Evolutionary conservation across 2,113 vertebrate species (phyloP), one percentile per base, ranked within the genome.

Genomic region (Pionites leucogaster): DNA sequence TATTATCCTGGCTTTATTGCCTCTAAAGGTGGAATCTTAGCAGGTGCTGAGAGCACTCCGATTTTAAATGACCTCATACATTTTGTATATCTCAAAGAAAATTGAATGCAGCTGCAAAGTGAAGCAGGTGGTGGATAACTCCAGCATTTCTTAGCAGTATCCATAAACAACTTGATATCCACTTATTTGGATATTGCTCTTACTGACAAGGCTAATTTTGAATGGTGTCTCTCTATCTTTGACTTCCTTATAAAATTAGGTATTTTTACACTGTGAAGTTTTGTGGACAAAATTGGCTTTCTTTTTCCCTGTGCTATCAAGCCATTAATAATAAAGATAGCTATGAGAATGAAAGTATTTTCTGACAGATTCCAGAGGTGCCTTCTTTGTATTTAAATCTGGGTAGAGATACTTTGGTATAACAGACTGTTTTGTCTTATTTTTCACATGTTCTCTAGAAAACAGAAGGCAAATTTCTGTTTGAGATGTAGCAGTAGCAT

Each of bases 11-110:
- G 64, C 60, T 83, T 92, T 95, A 88, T 90, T 86, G 46, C 76
- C 50, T 92, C 76, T 90, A 47, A 90, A 86, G 93, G 93, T 90
- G 39, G 94, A 90, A 92, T 95, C 88, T 84, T 82, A 79, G 57
- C 52, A 87, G 57, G 44, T 92, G 35, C 46, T 87, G 79, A 88
- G 44, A 88, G 27, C 53, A 29, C 55, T 94, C 33, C 16, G 20
- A 8, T 93, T 96, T 92, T 88, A 65, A 91, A 88, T 90, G 46
- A 90, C 68, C 68, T 95, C 90, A 85, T 77, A 53, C 16, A 49
- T 82, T 95, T 91, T 88, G 46, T 94, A 17, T 70, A 35, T 85
- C 35, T 95, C 50, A 70, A 60, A 70, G 63, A 88, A 93, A 75
- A 63, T 29, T 59, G 37, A 90, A 50, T 35, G 44, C 24, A 78